phyloP scores from a whole-genome alignment of 2,113 vertebrate genomes.

The pig (Sus scrofa) region T2T-Sscrofa CM000812.6:151147501-151148000 shows the following conservation, averaged over 20 bases:
- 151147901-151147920: neutral
- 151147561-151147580: no score
- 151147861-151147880: neutral
- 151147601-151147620: no score
- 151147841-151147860: fast-evolving
- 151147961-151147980: neutral
- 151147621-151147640: neutral
- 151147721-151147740: neutral
- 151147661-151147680: neutral
- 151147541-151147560: no score
- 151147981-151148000: neutral
- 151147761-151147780: neutral
- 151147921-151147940: neutral
- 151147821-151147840: fast-evolving
- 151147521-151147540: no score
- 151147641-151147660: neutral
- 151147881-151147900: no score
- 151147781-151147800: neutral
- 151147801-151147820: neutral
- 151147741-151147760: neutral
- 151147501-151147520: no score
- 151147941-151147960: neutral
- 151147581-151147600: no score
- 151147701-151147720: neutral
- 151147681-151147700: neutral